Conservation (phyloP, 2,888 invertebrate genomes). For the Acanthococcus lagerstroemiae region DNA sequence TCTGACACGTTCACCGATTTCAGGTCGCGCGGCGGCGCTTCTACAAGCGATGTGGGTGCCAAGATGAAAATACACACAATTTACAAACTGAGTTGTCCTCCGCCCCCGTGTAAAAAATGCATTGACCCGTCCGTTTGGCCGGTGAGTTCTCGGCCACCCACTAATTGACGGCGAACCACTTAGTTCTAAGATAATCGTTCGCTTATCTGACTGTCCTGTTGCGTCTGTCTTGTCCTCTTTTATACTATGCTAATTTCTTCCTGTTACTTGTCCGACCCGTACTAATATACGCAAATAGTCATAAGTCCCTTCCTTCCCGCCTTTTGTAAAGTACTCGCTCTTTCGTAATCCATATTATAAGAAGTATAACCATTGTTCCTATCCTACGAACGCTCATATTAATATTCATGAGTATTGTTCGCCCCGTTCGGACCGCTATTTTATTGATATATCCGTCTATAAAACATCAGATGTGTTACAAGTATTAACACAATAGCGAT, state of each 20-base stretch:
- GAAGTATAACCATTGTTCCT: constrained; percentile 19
- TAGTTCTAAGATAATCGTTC: constrained; percentile 27
- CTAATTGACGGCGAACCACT: constrained; percentile 30
- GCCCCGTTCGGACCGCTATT: constrained; percentile 14
- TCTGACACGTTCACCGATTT: too few species aligned
- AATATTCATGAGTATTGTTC: constrained; percentile 29
- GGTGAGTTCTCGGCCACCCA: constrained; percentile 29
- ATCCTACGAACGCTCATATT: constrained; percentile 21
- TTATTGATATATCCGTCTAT: constrained; percentile 19
- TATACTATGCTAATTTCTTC: constrained; percentile 29
- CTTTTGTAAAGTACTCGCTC: constrained; percentile 11
- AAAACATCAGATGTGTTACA: constrained; percentile 19
- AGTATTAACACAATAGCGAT: constrained; percentile 8
- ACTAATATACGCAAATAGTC: constrained; percentile 27
- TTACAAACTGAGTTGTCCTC: not conserved
- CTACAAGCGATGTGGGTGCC: too few species aligned
- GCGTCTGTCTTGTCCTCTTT: constrained; percentile 26
- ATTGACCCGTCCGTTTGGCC: constrained; percentile 5
- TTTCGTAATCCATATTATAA: constrained; percentile 22
- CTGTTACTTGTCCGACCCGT: constrained; percentile 27
- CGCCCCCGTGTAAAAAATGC: not conserved
- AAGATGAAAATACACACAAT: too few species aligned
- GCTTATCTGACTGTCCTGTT: constrained; percentile 26
- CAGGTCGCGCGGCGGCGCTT: too few species aligned
- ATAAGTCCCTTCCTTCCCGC: constrained; percentile 22